Evolutionary conservation across 2,888 invertebrate genomes (phyloP).

Genomic region (Opisthograptis luteolata): DNA sequence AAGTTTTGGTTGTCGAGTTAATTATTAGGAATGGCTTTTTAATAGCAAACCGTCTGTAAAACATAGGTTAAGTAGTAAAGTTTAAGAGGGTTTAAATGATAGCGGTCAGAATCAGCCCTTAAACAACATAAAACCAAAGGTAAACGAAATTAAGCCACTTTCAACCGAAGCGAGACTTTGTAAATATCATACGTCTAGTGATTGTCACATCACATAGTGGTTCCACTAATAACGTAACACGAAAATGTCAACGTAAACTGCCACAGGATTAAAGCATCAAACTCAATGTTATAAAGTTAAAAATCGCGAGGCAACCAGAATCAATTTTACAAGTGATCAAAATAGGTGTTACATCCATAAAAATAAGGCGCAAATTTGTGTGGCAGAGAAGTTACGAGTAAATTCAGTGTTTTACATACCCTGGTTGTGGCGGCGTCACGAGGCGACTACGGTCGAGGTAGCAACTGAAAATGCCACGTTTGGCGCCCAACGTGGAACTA

Average conservation of each 20-base stretch:
- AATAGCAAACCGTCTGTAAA: too few species aligned
- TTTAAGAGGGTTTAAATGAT: constrained; percentile 6
- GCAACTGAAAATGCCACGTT: constrained; percentile 61
- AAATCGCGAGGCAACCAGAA: constrained; percentile 9
- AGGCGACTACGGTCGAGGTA: constrained; percentile 62
- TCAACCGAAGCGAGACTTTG: constrained; percentile 24
- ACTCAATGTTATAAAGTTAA: neutral
- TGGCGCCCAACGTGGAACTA: constrained; percentile 28
- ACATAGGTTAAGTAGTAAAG: neutral
- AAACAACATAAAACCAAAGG: constrained; percentile 7
- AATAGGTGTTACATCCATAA: constrained; percentile 15
- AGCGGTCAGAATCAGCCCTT: neutral
- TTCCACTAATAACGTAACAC: constrained; percentile 21
- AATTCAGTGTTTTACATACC: constrained; percentile 36
- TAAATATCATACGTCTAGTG: constrained; percentile 29
- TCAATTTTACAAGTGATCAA: constrained; percentile 11
- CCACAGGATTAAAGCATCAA: constrained; percentile 15
- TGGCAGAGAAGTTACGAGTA: constrained; percentile 28
- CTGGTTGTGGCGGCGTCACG: constrained; percentile 62
- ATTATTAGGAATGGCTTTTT: too few species aligned
- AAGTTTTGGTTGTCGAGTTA: too few species aligned
- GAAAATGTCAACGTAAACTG: constrained; percentile 27
- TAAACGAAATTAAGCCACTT: constrained; percentile 11
- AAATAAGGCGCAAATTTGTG: constrained; percentile 49
- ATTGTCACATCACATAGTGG: constrained; percentile 23